A percentile compares a stretch with the other conserved stretches of the same genome.
Evolutionary conservation across 2,797 vertebrate species (phyloP).

Genomic region (Phylloscopus collybita): DNA sequence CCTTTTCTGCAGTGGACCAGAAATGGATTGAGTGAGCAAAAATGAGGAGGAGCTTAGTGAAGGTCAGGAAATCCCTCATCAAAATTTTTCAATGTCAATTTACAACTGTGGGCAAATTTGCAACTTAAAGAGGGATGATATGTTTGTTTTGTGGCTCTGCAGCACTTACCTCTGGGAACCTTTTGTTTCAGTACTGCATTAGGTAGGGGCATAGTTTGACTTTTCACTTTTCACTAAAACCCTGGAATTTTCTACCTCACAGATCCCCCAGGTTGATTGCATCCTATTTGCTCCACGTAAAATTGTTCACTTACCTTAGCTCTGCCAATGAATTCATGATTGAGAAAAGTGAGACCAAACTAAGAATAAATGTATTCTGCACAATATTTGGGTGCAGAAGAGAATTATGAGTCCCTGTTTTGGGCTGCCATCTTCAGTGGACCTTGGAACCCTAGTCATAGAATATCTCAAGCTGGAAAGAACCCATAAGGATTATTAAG

Average conservation of each 20-base stretch:
- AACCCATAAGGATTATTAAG: neutral
- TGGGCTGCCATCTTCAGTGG: neutral
- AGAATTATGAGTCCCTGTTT: neutral
- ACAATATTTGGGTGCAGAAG: neutral
- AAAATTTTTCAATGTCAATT: neutral
- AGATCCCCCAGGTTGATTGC: neutral
- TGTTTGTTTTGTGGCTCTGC: neutral
- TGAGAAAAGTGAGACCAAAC: neutral
- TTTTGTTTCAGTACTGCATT: neutral
- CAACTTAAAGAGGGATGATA: neutral
- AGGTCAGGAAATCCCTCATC: neutral
- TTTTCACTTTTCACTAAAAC: neutral
- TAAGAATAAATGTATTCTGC: neutral
- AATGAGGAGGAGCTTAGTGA: neutral
- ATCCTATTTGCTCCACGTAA: neutral
- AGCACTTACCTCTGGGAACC: neutral
- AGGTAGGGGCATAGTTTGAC: neutral
- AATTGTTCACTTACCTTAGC: neutral
- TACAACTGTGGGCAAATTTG: neutral
- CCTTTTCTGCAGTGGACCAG: slow-evolving; percentile 69
- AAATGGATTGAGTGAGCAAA: neutral
- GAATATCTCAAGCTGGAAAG: neutral
- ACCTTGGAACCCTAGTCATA: neutral
- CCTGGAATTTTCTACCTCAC: neutral
- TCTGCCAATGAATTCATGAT: neutral